These are phyloP conservation scores for Cnemophilus loriae DNA, from an alignment of 2,113 vertebrate genomes.

Conservation along the genomic window DNA sequence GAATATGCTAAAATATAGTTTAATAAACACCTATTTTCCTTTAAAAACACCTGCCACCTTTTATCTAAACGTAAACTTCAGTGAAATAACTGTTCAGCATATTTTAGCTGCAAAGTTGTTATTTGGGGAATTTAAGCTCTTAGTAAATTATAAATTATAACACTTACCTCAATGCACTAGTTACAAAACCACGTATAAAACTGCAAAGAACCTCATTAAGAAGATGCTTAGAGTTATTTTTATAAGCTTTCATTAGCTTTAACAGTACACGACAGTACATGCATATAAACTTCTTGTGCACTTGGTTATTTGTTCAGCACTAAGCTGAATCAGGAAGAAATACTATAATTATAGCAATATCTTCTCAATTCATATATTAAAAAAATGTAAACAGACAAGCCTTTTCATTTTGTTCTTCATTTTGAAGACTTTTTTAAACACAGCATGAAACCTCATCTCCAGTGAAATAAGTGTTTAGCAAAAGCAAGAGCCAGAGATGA, in stretches of 20 bases:
- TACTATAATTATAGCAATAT: background rate
- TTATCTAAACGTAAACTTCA: background rate
- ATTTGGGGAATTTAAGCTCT: background rate
- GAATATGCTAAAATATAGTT: background rate
- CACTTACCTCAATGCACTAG: background rate
- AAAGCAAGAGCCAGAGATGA: background rate
- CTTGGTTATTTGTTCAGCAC: background rate
- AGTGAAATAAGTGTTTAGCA: background rate
- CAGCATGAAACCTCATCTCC: background rate
- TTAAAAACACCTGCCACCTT: background rate
- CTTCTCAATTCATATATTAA: background rate
- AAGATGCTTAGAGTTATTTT: conserved; percentile 7
- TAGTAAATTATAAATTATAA: background rate
- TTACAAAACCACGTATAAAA: background rate
- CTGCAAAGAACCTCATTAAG: background rate
- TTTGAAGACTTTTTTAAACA: background rate
- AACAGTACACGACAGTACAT: background rate
- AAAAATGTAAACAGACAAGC: background rate
- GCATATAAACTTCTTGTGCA: background rate
- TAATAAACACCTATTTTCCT: background rate
- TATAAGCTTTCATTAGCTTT: background rate
- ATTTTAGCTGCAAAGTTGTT: background rate
- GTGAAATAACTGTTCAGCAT: background rate
- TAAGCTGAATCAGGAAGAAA: background rate
- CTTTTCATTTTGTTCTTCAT: background rate